Evolutionary conservation across 2,797 vertebrate genomes (phyloP).

Genomic region (Cirrhinus mrigala): DNA sequence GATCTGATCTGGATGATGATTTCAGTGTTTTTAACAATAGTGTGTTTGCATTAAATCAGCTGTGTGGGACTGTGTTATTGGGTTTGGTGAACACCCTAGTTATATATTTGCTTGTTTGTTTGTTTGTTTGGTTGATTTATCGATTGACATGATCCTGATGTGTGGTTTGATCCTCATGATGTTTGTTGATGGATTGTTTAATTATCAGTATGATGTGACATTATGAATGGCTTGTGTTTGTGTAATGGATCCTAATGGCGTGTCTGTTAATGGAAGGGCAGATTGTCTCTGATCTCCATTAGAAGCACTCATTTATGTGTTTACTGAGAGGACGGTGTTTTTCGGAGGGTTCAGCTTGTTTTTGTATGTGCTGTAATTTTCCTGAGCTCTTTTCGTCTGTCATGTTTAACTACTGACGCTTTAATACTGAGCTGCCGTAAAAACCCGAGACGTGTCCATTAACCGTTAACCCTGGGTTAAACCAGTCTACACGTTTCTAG

Average conservation of each 20-base stretch:
- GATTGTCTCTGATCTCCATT: constrained; percentile 12
- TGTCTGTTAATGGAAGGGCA: constrained; percentile 11
- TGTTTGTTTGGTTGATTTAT: neutral
- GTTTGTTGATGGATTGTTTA: constrained; percentile 17
- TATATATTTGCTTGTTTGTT: neutral
- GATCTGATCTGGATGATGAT: too few relatives aligned
- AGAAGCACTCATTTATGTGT: neutral
- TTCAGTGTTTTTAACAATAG: too few relatives aligned
- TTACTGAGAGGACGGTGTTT: neutral
- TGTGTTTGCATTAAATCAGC: too few relatives aligned
- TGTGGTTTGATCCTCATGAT: neutral
- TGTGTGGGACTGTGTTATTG: too few relatives aligned
- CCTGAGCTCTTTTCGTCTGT: neutral
- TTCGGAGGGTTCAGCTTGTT: neutral
- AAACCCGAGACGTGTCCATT: neutral
- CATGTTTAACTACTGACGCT: neutral
- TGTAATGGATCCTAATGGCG: constrained; percentile 21
- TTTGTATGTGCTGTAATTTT: neutral
- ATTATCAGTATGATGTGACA: neutral
- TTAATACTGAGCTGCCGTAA: neutral
- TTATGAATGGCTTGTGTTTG: constrained; percentile 2
- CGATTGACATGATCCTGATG: neutral
- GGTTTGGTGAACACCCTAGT: too few relatives aligned
- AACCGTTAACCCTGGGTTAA: neutral
- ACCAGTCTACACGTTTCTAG: neutral